phyloP scores from a whole-genome alignment of 2,113 vertebrate species.

The Nothobranchius kuhntae region DNA sequence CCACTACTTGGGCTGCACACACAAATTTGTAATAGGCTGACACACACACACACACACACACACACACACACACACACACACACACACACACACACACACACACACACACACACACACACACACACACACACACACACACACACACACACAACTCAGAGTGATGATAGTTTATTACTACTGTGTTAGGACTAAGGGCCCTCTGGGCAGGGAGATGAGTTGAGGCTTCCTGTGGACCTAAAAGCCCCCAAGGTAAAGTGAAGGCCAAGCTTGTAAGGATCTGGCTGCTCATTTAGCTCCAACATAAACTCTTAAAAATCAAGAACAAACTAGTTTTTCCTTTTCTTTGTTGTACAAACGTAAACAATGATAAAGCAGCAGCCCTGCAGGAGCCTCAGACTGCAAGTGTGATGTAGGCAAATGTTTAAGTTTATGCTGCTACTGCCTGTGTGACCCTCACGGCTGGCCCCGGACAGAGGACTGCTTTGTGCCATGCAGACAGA shows the following conservation, averaged over 20 bases:
- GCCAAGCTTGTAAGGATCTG: conserved; percentile 26
- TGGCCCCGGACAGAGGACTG: conserved; percentile 48
- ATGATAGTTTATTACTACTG: conserved; percentile 80
- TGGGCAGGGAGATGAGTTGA: conserved; percentile 61
- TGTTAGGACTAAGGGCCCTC: conserved; percentile 70
- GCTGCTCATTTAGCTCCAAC: conserved; percentile 33
- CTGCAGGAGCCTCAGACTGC: not conserved
- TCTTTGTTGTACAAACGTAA: not conserved
- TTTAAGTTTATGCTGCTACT: conserved; percentile 33
- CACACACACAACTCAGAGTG: conserved; percentile 62
- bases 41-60: too few species aligned
- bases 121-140: conserved; percentile 37
- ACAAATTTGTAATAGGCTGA: conserved; percentile 39
- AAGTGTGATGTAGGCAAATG: conserved; percentile 1
- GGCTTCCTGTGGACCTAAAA: conserved; percentile 58
- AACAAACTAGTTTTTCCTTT: not conserved
- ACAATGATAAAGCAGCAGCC: not conserved
- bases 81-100: conserved; percentile 14
- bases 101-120: too few species aligned
- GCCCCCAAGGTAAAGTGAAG: conserved; percentile 49
- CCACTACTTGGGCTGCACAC: conserved; percentile 62
- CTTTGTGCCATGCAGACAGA: conserved; percentile 52
- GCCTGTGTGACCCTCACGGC: conserved; percentile 42
- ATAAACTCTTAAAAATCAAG: not conserved
- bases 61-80: not conserved